phyloP scores from a whole-genome alignment of 2,113 vertebrate species.

The Herpetotheres cachinnans region DNA sequence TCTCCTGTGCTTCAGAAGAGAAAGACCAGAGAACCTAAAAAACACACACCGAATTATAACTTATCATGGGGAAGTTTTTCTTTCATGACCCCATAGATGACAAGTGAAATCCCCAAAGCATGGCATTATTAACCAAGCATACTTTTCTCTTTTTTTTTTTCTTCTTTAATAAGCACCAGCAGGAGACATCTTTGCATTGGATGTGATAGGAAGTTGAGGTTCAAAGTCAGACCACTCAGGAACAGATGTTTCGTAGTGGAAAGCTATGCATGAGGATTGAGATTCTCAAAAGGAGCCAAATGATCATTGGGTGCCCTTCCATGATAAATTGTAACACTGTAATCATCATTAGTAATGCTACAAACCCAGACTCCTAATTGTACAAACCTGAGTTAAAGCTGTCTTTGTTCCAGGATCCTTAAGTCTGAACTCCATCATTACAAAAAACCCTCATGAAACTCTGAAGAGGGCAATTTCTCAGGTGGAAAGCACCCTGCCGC shows the following conservation, averaged over 20 bases:
- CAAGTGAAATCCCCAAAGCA: slow-evolving; percentile 36
- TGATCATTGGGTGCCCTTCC: not conserved
- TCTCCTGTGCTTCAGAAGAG: not conserved
- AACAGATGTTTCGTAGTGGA: slow-evolving; percentile 39
- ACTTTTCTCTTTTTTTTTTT: not conserved
- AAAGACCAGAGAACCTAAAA: not conserved
- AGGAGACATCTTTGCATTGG: slow-evolving; percentile 26
- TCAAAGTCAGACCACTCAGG: slow-evolving; percentile 11
- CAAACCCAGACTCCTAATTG: not conserved
- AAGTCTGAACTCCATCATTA: not conserved
- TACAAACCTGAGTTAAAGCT: slow-evolving; percentile 6
- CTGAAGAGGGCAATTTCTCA: not conserved
- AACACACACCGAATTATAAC: slow-evolving; percentile 5
- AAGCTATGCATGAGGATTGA: slow-evolving; percentile 1
- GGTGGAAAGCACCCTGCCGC: not conserved
- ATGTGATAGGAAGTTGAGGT: not conserved
- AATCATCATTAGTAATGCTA: slow-evolving; percentile 30
- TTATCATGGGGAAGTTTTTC: not conserved
- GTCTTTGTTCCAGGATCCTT: not conserved
- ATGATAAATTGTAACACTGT: not conserved
- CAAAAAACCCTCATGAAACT: not conserved
- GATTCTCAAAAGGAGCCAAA: not conserved
- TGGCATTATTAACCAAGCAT: slow-evolving; percentile 22
- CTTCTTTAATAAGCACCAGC: slow-evolving; percentile 16
- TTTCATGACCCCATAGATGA: not conserved